phyloP scores from a whole-genome alignment of 2,888 invertebrate species.

The Lasioglossum zephyrum region DNA sequence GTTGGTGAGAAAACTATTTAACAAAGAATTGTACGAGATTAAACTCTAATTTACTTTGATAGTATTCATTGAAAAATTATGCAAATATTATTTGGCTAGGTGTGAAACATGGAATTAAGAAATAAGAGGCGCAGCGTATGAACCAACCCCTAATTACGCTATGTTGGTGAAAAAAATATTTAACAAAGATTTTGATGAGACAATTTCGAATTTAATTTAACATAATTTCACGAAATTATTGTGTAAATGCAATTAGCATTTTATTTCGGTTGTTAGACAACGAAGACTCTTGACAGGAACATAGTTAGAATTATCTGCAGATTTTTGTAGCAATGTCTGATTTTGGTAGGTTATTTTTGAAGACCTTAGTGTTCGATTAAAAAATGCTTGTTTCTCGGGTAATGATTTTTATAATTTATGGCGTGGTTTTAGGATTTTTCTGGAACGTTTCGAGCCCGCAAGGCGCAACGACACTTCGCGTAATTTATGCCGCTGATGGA shows the following conservation, averaged over 20 bases:
- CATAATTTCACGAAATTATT: neutral
- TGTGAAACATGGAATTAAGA: neutral
- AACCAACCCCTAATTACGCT: neutral
- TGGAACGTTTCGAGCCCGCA: neutral
- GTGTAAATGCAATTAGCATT: neutral
- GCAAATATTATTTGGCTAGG: neutral
- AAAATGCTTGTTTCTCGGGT: neutral
- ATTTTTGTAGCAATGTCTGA: neutral
- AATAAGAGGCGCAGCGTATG: neutral
- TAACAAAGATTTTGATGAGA: neutral
- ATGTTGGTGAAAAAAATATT: neutral
- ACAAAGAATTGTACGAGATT: neutral
- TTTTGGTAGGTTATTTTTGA: neutral
- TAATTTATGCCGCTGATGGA: slow-evolving; percentile 43
- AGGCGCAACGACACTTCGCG: slow-evolving; percentile 3
- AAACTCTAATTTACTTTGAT: neutral
- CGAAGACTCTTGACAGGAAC: neutral
- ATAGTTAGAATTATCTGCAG: neutral
- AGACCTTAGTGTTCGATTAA: neutral
- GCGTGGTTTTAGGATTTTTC: neutral
- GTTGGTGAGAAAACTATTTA: neutral
- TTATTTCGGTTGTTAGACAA: neutral
- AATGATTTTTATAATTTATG: neutral
- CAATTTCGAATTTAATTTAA: neutral
- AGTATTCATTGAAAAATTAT: neutral